These are phyloP conservation scores for Pachycephus smyrnensis DNA, from an alignment of 2,888 invertebrate species.

Conservation along the genomic window DNA sequence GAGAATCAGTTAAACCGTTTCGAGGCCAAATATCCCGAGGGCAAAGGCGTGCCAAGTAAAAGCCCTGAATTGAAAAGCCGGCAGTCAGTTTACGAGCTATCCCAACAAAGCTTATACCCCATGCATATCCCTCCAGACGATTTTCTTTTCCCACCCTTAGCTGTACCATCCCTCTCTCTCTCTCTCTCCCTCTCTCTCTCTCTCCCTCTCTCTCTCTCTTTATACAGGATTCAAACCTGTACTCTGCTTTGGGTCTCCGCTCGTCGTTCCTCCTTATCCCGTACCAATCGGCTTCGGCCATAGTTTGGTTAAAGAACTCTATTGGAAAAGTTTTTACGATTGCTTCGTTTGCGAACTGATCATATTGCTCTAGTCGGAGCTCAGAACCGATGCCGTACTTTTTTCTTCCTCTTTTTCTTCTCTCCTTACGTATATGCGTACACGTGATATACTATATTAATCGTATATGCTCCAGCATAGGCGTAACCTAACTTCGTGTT, in stretches of 20 bases:
- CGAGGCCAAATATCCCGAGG: conserved; percentile 21
- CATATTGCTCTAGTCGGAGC: conserved; percentile 21
- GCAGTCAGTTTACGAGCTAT: conserved; percentile 41
- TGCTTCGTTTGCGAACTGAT: conserved; percentile 36
- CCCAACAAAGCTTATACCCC: conserved; percentile 35
- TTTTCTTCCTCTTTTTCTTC: neutral
- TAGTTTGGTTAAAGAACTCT: conserved; percentile 43
- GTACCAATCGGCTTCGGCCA: conserved; percentile 15
- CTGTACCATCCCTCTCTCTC: neutral
- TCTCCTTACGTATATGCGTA: no score
- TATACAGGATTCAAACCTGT: no score
- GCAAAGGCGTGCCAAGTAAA: conserved; percentile 39
- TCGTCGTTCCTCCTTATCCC: conserved; percentile 20
- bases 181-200: neutral
- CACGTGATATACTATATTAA: no score
- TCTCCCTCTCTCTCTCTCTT: no score
- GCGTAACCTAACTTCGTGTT: no score
- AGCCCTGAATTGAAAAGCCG: conserved; percentile 31
- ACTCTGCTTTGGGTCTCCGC: neutral
- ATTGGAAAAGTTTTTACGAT: conserved; percentile 51
- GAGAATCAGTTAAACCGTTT: conserved; percentile 38
- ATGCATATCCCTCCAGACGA: neutral
- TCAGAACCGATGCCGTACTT: no score
- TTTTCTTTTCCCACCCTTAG: neutral
- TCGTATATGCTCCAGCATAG: no score